These are phyloP conservation scores for Clamator glandarius DNA, from an alignment of 2,797 vertebrate species.

Conservation along the genomic window DNA sequence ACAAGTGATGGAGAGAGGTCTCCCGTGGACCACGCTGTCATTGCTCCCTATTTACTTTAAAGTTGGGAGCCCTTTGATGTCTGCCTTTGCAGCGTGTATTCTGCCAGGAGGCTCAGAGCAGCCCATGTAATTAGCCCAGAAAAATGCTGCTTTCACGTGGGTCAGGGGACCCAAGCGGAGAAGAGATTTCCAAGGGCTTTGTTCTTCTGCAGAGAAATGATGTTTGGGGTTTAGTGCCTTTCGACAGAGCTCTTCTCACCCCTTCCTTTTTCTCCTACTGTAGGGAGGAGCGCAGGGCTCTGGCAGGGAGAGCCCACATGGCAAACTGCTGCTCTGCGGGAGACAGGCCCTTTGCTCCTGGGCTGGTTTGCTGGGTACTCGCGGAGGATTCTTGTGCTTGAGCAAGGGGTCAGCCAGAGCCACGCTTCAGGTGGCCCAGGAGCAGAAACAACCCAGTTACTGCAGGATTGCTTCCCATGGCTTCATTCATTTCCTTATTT, in stretches of 20 bases:
- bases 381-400: not conserved
- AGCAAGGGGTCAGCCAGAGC: not conserved
- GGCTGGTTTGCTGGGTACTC: not conserved
- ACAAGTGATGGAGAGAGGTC: not conserved
- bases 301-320: not conserved
- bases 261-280: constrained; percentile 28
- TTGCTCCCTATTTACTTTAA: not conserved
- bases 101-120: constrained; percentile 22
- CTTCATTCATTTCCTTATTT: not conserved
- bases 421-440: not conserved
- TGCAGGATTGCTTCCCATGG: not conserved
- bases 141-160: not conserved
- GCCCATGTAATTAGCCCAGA: constrained; percentile 3
- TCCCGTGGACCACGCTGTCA: rapidly evolving
- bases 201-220: not conserved
- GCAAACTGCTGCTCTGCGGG: not conserved
- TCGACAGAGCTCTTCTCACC: not conserved
- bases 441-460: not conserved
- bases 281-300: not conserved
- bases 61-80: constrained; percentile 52
- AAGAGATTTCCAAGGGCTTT: constrained; percentile 24
- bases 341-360: rapidly evolving
- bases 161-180: not conserved
- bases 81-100: not conserved
- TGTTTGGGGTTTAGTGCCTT: constrained; percentile 3